phyloP scores from a whole-genome alignment of 2,113 vertebrate genomes.

The Oenanthe melanoleuca region DNA sequence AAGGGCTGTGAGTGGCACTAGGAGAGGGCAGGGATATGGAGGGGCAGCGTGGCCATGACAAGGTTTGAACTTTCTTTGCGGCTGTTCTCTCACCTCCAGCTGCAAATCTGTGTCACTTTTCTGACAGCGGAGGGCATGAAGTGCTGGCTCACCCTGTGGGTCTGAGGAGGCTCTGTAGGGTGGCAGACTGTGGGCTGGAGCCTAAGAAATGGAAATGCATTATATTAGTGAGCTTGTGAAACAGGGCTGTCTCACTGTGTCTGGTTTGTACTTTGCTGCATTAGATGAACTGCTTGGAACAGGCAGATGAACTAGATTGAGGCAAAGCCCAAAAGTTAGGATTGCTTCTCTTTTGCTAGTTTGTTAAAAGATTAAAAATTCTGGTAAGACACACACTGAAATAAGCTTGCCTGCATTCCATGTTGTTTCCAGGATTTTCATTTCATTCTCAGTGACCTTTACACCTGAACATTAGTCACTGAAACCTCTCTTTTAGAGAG shows the following conservation, averaged over 20 bases:
- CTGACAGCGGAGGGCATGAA: not conserved
- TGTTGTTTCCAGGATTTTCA: not conserved
- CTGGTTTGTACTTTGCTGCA: not conserved
- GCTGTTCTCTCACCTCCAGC: not conserved
- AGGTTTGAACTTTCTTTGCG: not conserved
- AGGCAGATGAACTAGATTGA: not conserved
- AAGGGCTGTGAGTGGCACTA: not conserved
- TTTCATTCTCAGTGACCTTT: not conserved
- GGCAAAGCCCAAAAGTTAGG: not conserved
- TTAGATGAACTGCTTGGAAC: not conserved
- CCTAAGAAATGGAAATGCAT: not conserved
- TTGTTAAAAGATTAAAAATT: not conserved
- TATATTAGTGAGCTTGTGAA: not conserved
- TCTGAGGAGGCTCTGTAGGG: not conserved
- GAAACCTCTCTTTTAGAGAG: not conserved
- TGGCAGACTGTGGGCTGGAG: not conserved
- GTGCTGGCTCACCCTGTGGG: not conserved
- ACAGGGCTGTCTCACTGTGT: not conserved
- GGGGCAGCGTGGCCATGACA: fast-evolving
- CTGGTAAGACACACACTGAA: not conserved
- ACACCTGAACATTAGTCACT: not conserved
- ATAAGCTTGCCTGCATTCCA: not conserved
- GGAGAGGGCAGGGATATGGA: not conserved
- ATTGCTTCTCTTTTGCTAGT: not conserved
- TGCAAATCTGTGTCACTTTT: fast-evolving